phyloP scores from a whole-genome alignment of 2,888 invertebrate genomes.

The Sylvicola fuscatus region DNA sequence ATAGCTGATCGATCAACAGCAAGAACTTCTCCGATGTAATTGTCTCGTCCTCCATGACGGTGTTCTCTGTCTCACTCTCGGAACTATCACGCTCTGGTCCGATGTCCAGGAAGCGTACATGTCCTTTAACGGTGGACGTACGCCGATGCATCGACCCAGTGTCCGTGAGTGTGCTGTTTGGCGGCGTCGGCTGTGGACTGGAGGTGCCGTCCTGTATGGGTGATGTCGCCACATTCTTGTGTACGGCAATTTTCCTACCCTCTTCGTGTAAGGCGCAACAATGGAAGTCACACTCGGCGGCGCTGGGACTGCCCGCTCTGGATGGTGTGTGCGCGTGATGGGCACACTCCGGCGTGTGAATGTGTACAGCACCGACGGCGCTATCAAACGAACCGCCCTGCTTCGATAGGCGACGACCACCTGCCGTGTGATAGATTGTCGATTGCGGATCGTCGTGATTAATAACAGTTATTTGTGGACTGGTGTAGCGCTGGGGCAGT shows the following conservation, averaged over 20 bases:
- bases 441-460: conserved; percentile 67
- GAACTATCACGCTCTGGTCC: conserved; percentile 63
- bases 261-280: conserved; percentile 86
- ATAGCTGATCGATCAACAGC: conserved; percentile 78
- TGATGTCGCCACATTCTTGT: conserved; percentile 82
- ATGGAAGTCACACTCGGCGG: conserved; percentile 82
- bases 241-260: conserved; percentile 79
- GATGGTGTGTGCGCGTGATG: conserved; percentile 47
- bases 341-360: conserved; percentile 66
- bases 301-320: conserved; percentile 40
- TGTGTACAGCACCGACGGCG: conserved; percentile 43
- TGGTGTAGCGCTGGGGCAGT: conserved; percentile 30
- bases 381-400: conserved; percentile 47
- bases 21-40: conserved; percentile 82
- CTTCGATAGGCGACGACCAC: conserved; percentile 30
- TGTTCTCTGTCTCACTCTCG: conserved; percentile 85
- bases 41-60: conserved; percentile 78
- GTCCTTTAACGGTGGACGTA: conserved; percentile 40
- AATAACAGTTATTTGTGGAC: conserved; percentile 84
- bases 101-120: conserved; percentile 71
- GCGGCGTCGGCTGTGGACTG: conserved; percentile 39
- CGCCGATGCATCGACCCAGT: conserved; percentile 15
- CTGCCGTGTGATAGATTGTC: conserved; percentile 23
- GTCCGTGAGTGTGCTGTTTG: conserved; percentile 16
- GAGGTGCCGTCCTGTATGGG: conserved; percentile 65